Evolutionary conservation across 2,888 invertebrate genomes (phyloP), one percentile per base, ranked within the genome.

Genomic region (Rhagium mordax): DNA sequence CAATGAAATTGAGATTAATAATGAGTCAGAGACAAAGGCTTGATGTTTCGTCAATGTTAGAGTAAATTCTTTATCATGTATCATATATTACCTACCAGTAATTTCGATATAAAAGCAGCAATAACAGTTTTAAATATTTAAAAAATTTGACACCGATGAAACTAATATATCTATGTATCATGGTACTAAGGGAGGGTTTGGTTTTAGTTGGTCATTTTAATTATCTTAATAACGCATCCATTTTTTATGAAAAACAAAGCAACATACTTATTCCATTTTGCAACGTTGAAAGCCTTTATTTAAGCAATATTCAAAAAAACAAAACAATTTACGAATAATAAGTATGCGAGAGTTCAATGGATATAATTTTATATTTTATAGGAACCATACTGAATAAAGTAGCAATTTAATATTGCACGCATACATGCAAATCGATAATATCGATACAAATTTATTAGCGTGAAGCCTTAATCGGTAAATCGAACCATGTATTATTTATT

Each of bases 371-470:
- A 76, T 74, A 78, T 78, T 73, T 78, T 74, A 77, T 71, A 78
- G 67, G 72, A 67, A 70, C 70, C 60, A 21, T 62, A 64, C 59
- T 61, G 74, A 79, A 82, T 81, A 79, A 81, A 82, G 81, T 83
- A 81, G 81, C 81, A 82, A 82, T 83, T 83, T 83, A 82, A 81
- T 79, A 82, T 82, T 83, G 83, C 83, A 83, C 81, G 82, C 81
- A 77, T 70, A 78, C 81, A 81, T 81, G 81, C 80, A 81, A 82
- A 82, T 82, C 80, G 82, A 80, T 82, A 82, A 82, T 81, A 78
- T 81, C 79, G 79, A 78, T 78, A 76, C 78, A 68, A 77, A 78
- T 79, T 79, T 80, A 80, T 78, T 77, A 76, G 77, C 69, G 73
- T 74, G 70, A 70, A 74, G 16, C 73, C 71, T 73, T 74, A 68